These are phyloP conservation scores for Fragum sueziense DNA, from an alignment of 2,888 invertebrate species.

Conservation along the genomic window DNA sequence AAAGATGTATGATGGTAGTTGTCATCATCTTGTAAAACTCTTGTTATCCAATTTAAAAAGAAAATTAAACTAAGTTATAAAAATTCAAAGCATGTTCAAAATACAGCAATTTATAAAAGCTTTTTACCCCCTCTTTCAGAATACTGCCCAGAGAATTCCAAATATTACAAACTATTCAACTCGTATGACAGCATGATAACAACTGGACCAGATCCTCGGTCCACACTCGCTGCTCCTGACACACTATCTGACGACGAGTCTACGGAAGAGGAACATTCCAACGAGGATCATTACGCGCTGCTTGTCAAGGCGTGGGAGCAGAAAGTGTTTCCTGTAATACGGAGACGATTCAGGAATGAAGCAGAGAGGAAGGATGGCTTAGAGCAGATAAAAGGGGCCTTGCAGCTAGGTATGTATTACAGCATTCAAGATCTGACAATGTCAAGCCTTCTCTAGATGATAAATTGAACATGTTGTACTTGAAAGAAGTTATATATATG, in stretches of 20 bases:
- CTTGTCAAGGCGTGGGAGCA: conserved; percentile 83
- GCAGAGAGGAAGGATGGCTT: conserved; percentile 82
- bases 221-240: conserved; percentile 71
- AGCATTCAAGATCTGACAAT: too few relatives aligned
- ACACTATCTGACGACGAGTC: conserved; percentile 79
- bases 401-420: conserved; percentile 76
- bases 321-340: conserved; percentile 81
- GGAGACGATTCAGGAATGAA: conserved; percentile 82
- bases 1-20: too few relatives aligned
- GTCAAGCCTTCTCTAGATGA: too few relatives aligned
- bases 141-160: conserved; percentile 75
- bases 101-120: too few relatives aligned
- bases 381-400: conserved; percentile 82
- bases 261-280: conserved; percentile 76
- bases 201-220: conserved; percentile 74
- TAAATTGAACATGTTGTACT: too few relatives aligned
- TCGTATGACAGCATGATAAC: conserved; percentile 78
- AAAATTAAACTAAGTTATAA: too few relatives aligned
- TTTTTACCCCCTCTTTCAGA: conserved; percentile 71
- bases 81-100: too few relatives aligned
- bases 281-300: conserved; percentile 81
- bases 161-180: conserved; percentile 76
- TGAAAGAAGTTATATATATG: too few relatives aligned
- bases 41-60: too few relatives aligned
- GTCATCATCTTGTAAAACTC: too few relatives aligned